Evolutionary conservation across 2,113 vertebrate genomes (phyloP), one percentile per base, ranked within the genome.

Genomic region (Mesembrinibis cayennensis): DNA sequence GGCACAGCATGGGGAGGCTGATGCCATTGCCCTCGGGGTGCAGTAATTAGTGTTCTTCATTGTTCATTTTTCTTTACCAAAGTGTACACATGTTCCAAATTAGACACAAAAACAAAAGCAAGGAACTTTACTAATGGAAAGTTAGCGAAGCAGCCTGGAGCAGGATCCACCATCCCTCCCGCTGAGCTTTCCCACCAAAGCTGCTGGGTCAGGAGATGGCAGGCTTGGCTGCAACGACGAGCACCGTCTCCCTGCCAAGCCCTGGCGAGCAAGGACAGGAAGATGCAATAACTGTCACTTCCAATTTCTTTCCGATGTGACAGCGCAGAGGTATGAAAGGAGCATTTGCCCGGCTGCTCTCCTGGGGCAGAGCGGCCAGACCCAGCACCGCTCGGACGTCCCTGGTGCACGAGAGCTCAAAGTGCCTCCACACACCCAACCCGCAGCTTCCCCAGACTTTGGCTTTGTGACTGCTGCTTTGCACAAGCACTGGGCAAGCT

Each of bases 381-480:
- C 2, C 0, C 16, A 30, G 42, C 2, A 2, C 8, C 25, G 29
- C 49, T 47, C 0, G 1, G 32, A 26, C 29, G 42, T 9, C 4
- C 30, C 36, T 0, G 1, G 6, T 9, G 3, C 29, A 18, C 1
- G 1, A 66, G 8, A 66, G 13, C 27, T 34, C 62, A 12, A n/a
- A 86, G 47, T 10, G 10, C 8, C 45, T 40, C 71, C 58, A 11
- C 5, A 2, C 10, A 16, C 36, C n/a, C 8, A 25, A 36, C 16
- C 36, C 16, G 8, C 30, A 58, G 7, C 52, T 53, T 42, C 2
- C 4, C 52, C 20, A 52, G 6, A 14, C 20, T 19, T 9, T 55
- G 74, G 32, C 42, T 66, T 50, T 50, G 59, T 5, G 38, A 29
- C 17, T 38, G 16, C n/a, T 44, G 36, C 58, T 87, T 21, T 81